A percentile compares a stretch with the other conserved stretches of the same genome.
Conservation (phyloP, 2,888 invertebrate genomes). For the Pseudanteris insignis region DNA sequence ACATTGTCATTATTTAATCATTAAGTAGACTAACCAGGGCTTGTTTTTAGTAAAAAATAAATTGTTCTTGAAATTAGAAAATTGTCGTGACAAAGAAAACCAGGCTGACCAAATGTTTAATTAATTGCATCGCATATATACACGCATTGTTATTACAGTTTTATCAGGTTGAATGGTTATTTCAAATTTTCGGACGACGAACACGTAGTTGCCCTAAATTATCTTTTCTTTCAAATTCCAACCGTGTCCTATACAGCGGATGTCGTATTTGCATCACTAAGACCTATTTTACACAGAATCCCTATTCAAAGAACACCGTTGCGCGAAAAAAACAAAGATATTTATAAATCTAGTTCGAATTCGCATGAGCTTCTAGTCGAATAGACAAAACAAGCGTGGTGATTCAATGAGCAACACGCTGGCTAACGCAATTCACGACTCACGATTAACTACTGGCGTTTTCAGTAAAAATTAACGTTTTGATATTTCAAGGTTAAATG, state of each 20-base stretch:
- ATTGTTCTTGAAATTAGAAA: too few relatives aligned
- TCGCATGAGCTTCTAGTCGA: constrained; percentile 19
- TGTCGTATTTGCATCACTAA: constrained; percentile 46
- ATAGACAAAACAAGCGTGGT: not conserved
- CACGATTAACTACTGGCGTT: not conserved
- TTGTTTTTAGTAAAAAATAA: too few relatives aligned
- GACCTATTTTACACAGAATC: constrained; percentile 44
- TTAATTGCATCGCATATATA: too few relatives aligned
- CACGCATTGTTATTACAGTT: constrained; percentile 33
- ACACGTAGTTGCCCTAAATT: constrained; percentile 40
- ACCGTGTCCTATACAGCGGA: constrained; percentile 43
- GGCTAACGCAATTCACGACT: too few relatives aligned
- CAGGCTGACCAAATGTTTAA: constrained; percentile 20
- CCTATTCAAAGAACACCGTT: constrained; percentile 40
- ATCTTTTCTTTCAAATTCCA: constrained; percentile 43
- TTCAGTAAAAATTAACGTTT: too few relatives aligned
- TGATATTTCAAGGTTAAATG: too few relatives aligned
- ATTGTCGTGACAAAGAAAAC: too few relatives aligned
- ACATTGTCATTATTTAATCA: too few relatives aligned
- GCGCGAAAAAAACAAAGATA: constrained; percentile 35
- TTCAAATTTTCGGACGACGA: constrained; percentile 41
- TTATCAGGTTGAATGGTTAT: constrained; percentile 41
- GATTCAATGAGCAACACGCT: constrained; percentile 11
- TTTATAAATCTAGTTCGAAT: constrained; percentile 38
- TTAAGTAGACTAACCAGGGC: too few relatives aligned